These are phyloP conservation scores for Drosophila testacea DNA, from an alignment of 2,888 invertebrate genomes.

Conservation along the genomic window DNA sequence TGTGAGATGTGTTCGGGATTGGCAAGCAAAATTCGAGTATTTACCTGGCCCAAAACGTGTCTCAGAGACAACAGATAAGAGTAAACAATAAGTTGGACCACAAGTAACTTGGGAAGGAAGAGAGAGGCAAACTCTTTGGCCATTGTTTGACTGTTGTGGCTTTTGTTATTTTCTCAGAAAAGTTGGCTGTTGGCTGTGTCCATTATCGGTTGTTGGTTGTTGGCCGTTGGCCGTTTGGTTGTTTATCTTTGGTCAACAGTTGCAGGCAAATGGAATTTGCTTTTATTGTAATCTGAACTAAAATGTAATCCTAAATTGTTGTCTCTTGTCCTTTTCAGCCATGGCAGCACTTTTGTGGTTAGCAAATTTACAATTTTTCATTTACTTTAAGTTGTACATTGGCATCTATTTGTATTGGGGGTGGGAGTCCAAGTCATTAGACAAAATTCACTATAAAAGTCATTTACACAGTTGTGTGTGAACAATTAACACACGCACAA, in stretches of 20 bases:
- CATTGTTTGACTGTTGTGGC: constrained; percentile 56
- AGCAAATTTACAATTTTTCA: constrained; percentile 33
- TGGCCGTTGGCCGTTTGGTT: constrained; percentile 25
- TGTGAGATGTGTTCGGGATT: constrained; percentile 22
- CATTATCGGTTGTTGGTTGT: constrained; percentile 25
- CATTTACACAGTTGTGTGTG: constrained; percentile 16
- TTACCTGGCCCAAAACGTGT: constrained; percentile 48
- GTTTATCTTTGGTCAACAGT: constrained; percentile 60
- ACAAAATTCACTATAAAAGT: constrained; percentile 18
- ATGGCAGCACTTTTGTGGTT: constrained; percentile 41
- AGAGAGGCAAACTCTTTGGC: constrained; percentile 29
- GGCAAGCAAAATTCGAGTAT: constrained; percentile 32
- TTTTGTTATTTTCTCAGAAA: constrained; percentile 55
- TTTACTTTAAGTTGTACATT: constrained; percentile 21
- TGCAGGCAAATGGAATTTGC: constrained; percentile 29
- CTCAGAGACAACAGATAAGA: constrained; percentile 31
- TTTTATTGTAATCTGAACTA: constrained; percentile 44
- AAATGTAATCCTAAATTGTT: constrained; percentile 34
- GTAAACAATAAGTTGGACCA: constrained; percentile 21
- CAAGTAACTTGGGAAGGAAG: not conserved
- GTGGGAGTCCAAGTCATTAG: constrained; percentile 30
- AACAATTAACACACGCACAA: constrained; percentile 43
- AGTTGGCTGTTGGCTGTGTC: constrained; percentile 35
- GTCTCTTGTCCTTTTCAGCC: constrained; percentile 32
- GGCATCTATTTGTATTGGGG: constrained; percentile 9